Percentiles rank a stretch among this genome's conserved stretches.
Evolutionary conservation across 2,113 vertebrate genomes (phyloP).

Genomic region (Oncorhynchus clarkii): DNA sequence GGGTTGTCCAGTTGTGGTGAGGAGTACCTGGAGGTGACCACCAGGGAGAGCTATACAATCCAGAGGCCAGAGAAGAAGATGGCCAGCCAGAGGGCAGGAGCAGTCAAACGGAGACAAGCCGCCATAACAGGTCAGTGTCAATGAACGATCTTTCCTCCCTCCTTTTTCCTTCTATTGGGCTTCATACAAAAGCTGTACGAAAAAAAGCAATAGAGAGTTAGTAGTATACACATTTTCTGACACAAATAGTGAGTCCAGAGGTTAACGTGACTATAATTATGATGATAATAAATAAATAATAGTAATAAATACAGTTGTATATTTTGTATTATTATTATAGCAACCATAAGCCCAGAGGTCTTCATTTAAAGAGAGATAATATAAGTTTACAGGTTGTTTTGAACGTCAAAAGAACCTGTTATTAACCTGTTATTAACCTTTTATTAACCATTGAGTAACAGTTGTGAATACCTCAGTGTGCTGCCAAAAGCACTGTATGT

Average conservation of each 20-base stretch:
- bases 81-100: background rate
- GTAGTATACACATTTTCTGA: no score
- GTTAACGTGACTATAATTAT: background rate
- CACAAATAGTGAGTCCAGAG: background rate
- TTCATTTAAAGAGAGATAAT: background rate
- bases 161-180: no score
- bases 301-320: no score
- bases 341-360: background rate
- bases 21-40: constrained; percentile 61
- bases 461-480: background rate
- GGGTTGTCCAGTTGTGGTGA: constrained; percentile 47
- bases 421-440: no score
- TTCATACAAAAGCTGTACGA: no score
- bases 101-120: constrained; percentile 59
- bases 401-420: background rate
- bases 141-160: no score
- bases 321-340: background rate
- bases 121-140: constrained; percentile 69
- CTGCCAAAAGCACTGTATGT: background rate
- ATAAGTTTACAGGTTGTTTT: background rate
- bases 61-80: constrained; percentile 20
- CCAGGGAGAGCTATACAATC: constrained; percentile 47
- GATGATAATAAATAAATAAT: no score
- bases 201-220: no score
- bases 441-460: background rate